Evolutionary conservation across 1,140 invertebrate species (phyloP).

Genomic region (Lepidurus apus): DNA sequence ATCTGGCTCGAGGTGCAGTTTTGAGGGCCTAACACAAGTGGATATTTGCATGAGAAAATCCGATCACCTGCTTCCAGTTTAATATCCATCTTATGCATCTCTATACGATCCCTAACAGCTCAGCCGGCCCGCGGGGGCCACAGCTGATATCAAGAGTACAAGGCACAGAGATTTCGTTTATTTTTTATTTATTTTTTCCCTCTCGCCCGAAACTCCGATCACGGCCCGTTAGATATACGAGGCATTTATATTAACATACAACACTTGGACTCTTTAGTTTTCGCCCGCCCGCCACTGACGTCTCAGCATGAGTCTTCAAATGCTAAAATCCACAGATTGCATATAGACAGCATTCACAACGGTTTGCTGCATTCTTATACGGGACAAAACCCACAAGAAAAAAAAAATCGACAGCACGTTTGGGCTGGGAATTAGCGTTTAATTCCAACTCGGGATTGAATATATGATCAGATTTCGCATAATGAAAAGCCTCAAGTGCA

Average conservation of each 20-base stretch:
- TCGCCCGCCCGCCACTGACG: not conserved
- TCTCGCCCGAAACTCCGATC: not conserved
- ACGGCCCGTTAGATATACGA: not conserved
- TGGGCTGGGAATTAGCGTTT: not conserved
- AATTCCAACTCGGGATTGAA: not conserved
- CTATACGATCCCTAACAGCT: not conserved
- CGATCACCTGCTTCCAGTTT: slow-evolving; percentile 16
- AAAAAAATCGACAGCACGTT: not conserved
- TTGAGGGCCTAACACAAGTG: not conserved
- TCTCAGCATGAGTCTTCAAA: not conserved
- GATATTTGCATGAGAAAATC: not conserved
- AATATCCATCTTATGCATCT: not conserved
- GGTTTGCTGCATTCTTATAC: too few species aligned
- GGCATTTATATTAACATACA: slow-evolving; percentile 15
- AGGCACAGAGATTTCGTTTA: not conserved
- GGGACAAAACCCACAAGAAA: not conserved
- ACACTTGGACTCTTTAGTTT: not conserved
- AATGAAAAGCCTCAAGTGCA: not conserved
- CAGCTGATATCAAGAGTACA: not conserved
- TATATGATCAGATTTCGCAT: slow-evolving; percentile 10
- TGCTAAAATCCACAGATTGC: not conserved
- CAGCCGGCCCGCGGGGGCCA: not conserved
- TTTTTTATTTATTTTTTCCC: not conserved
- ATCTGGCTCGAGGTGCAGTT: not conserved
- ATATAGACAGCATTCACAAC: not conserved